Evolutionary conservation across 2,888 invertebrate species (phyloP), one percentile per base, ranked within the genome.

Genomic region (Steromphala cineraria): DNA sequence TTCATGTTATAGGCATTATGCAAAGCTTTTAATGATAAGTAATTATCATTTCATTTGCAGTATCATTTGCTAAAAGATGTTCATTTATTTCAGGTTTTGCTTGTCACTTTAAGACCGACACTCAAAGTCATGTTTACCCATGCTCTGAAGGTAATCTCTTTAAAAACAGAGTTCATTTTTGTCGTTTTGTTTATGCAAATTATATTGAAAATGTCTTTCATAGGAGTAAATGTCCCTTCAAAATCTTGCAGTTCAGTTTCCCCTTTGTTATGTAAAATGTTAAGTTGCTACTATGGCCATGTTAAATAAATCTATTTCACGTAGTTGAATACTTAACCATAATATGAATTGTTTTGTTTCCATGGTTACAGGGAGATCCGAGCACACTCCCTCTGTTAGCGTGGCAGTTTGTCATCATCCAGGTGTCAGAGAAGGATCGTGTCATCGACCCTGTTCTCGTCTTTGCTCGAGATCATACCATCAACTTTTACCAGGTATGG

Each of bases 321-420:
- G 10, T 1, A 46, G 5, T 13, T 10, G n/a, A n/a, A n/a, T 36
- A 8, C 8, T 53, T 28, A 19, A 17, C 17, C 15, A 19, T n/a
- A 74, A 31, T 46, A 67, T 40, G 67, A 52, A 24, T 13, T 15
- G 75, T 13, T 31, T 15, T 40, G 31, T 28, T 53, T 79, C 24
- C 24, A 21, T 40, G 21, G 53, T 71, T 56, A n/a, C 85, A 92
- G 91, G 94, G 94, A 13, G 91, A 92, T 83, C 93, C 97, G 0
- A 95, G 96, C 80, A 96, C 97, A 8, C 95, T 99, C 52, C 99
- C 99, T 0, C 95, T 98, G 74, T 94, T 99, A 31, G 96, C 97
- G 46, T 99, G 99, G 99, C 98, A 97, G 94, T 95, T 97, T 94
- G 97, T 97, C 19, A 95, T 97, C 13, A 96, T 97, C 85, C 96